Evolutionary conservation across 23 tunicate species (phyloP).

Genomic region (Phallusia fumigata): DNA sequence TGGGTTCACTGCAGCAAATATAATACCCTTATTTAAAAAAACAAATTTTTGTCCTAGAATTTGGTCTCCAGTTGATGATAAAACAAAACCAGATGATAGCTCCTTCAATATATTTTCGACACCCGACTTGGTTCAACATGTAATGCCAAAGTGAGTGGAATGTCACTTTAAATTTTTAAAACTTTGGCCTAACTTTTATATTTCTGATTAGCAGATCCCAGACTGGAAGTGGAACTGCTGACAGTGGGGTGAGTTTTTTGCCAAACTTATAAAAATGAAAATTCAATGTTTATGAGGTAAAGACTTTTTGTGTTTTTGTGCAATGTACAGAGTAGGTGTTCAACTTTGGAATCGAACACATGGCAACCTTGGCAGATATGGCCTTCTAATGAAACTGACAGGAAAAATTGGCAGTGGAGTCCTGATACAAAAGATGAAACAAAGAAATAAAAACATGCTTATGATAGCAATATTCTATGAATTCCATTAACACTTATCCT

Average conservation of each 20-base stretch:
- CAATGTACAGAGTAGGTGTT: neutral
- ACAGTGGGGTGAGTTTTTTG: neutral
- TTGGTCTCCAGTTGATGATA: neutral
- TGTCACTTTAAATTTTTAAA: neutral
- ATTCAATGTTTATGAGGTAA: neutral
- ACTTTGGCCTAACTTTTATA: neutral
- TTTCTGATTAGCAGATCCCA: neutral
- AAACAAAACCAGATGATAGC: neutral
- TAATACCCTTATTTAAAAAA: no score
- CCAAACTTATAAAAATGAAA: neutral
- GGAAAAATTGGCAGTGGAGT: neutral
- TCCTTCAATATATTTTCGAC: conserved; percentile 24
- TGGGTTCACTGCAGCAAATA: no score
- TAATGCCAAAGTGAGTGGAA: conserved; percentile 18
- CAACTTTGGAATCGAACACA: neutral
- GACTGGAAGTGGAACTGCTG: neutral
- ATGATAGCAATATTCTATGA: no score
- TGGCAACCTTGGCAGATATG: conserved; percentile 2
- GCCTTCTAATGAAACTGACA: neutral
- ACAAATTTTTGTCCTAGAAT: neutral
- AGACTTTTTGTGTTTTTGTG: neutral
- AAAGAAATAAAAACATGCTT: no score
- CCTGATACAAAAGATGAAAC: neutral
- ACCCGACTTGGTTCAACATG: conserved; percentile 32
- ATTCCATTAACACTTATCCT: neutral